A percentile compares a stretch with the other conserved stretches of the same genome.
These are phyloP conservation scores for Drosophila incognita DNA, from an alignment of 2,888 invertebrate species.

Conservation along the genomic window DNA sequence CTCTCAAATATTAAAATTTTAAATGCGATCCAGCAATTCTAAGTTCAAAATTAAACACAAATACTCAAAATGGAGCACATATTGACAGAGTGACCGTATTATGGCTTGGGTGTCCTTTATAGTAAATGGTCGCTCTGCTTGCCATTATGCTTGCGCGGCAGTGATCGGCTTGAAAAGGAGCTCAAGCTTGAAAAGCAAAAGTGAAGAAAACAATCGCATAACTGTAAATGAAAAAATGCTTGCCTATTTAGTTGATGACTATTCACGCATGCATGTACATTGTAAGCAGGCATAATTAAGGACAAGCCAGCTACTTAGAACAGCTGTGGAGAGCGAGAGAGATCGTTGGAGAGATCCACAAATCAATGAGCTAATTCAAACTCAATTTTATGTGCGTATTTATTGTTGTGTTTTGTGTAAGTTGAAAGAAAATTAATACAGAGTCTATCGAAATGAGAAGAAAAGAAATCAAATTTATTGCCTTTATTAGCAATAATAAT, in stretches of 20 bases:
- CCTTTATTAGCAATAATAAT: background rate
- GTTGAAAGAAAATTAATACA: background rate
- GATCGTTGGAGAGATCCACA: background rate
- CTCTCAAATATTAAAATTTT: too few species aligned
- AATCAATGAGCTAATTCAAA: background rate
- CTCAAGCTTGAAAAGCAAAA: background rate
- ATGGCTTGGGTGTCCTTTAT: background rate
- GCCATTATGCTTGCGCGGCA: background rate
- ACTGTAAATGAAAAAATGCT: background rate
- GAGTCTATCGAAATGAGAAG: background rate
- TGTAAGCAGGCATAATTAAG: too few species aligned
- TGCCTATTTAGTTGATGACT: background rate
- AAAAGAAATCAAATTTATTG: background rate
- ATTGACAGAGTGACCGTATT: background rate
- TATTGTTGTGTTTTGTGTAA: background rate
- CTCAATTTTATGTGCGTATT: background rate
- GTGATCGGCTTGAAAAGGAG: background rate
- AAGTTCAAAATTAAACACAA: background rate
- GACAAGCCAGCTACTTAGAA: background rate
- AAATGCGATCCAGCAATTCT: too few species aligned
- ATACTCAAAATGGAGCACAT: background rate
- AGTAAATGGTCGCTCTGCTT: background rate
- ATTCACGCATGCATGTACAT: too few species aligned
- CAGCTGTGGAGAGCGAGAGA: background rate
- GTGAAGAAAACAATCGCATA: background rate